phyloP scores from a whole-genome alignment of 2,888 invertebrate genomes.

The Tolmerus cingulatus region DNA sequence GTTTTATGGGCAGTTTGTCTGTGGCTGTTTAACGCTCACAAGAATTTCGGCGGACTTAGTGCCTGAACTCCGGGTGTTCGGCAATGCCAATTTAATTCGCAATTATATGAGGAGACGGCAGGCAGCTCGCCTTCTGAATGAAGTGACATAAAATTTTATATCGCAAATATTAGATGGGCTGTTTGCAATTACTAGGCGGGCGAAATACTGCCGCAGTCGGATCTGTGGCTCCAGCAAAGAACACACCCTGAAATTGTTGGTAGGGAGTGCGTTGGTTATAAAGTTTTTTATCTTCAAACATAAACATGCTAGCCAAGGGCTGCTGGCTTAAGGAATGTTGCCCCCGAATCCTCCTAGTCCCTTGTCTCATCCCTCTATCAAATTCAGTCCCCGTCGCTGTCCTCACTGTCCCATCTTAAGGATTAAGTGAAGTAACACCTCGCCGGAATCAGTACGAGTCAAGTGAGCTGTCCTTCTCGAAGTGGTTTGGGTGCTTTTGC shows the following conservation, averaged over 20 bases:
- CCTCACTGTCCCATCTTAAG: background rate
- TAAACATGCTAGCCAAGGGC: slow-evolving; percentile 15
- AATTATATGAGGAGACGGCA: background rate
- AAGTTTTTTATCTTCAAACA: background rate
- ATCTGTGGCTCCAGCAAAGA: background rate
- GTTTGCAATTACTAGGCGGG: background rate
- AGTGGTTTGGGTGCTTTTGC: background rate
- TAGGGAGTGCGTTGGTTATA: background rate
- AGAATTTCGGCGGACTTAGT: background rate
- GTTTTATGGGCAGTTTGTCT: slow-evolving; percentile 27
- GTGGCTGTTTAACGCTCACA: background rate
- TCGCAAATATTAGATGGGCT: background rate
- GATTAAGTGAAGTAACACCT: slow-evolving; percentile 4
- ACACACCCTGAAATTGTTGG: background rate
- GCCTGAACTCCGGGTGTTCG: background rate
- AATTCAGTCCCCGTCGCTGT: background rate
- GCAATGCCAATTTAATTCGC: background rate
- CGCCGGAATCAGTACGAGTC: background rate
- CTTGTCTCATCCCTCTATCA: background rate
- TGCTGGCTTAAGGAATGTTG: background rate
- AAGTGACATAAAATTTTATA: slow-evolving; percentile 3
- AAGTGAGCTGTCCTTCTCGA: background rate
- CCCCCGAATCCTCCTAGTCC: background rate
- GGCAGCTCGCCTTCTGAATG: background rate
- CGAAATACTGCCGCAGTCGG: background rate